phyloP scores from a whole-genome alignment of 2,113 vertebrate species.

The Centrocercus urophasianus region DNA sequence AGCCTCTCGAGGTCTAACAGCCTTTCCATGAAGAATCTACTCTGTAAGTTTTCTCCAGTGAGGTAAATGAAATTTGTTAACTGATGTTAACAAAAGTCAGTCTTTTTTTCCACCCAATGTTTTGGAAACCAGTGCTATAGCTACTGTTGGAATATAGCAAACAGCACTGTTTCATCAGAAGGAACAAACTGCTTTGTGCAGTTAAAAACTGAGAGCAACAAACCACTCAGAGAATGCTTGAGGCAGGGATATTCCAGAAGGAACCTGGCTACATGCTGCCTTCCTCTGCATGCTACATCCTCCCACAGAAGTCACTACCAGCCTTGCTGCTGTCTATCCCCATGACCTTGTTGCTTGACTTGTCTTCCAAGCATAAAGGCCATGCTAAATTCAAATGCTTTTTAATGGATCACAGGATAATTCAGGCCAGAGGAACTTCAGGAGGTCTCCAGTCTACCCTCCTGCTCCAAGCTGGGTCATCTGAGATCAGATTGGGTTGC shows the following conservation, averaged over 20 bases:
- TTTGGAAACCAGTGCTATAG: not conserved
- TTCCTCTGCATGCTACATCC: not conserved
- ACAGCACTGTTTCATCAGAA: not conserved
- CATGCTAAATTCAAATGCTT: not conserved
- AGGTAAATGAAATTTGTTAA: not conserved
- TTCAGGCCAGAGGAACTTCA: not conserved
- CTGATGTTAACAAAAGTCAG: not conserved
- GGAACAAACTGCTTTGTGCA: not conserved
- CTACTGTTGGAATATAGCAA: not conserved
- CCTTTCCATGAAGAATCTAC: not conserved
- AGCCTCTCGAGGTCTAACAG: not conserved
- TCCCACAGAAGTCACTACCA: not conserved
- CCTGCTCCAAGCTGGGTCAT: not conserved
- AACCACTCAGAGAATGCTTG: not conserved
- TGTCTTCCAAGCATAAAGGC: not conserved
- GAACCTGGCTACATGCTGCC: not conserved
- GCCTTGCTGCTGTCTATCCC: not conserved
- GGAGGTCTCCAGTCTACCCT: not conserved
- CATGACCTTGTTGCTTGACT: not conserved
- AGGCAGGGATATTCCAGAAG: not conserved
- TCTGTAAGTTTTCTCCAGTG: not conserved
- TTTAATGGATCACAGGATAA: not conserved
- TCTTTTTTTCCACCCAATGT: not conserved
- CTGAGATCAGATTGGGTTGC: not conserved
- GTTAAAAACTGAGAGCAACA: not conserved